Evolutionary conservation across 2,888 invertebrate species (phyloP).

Genomic region (Cepaea hortensis): DNA sequence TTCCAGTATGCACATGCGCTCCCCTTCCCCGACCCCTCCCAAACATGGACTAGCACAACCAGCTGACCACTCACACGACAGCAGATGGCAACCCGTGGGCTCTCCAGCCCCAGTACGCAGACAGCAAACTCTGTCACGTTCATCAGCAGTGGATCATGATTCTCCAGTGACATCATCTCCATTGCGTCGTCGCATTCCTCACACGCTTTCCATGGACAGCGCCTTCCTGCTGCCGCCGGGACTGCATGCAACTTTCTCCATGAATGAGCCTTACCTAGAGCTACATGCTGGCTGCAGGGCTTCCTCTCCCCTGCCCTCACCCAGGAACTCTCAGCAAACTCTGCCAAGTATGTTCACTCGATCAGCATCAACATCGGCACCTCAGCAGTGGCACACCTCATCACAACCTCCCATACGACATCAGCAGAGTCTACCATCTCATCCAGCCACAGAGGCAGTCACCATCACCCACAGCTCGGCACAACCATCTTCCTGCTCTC

Average conservation of each 20-base stretch:
- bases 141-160: slow-evolving; percentile 45
- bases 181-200: slow-evolving; percentile 43
- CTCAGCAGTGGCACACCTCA: not conserved
- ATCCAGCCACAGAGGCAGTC: not conserved
- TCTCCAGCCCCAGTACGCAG: slow-evolving; percentile 45
- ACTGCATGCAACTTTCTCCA: slow-evolving; percentile 22
- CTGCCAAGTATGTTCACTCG: slow-evolving; percentile 45
- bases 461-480: slow-evolving; percentile 10
- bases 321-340: slow-evolving; percentile 44
- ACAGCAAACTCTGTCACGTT: slow-evolving; percentile 42
- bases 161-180: slow-evolving; percentile 26
- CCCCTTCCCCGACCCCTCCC: slow-evolving; percentile 49
- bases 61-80: slow-evolving; percentile 30
- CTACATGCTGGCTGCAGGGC: slow-evolving; percentile 45
- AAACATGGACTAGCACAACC: slow-evolving; percentile 35
- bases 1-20: slow-evolving; percentile 39
- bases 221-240: slow-evolving; percentile 45
- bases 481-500: not conserved
- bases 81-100: slow-evolving; percentile 31
- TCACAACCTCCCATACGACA: slow-evolving; percentile 6
- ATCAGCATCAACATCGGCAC: slow-evolving; percentile 46
- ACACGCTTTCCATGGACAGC: slow-evolving; percentile 45
- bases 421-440: slow-evolving; percentile 16
- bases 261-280: slow-evolving; percentile 46
- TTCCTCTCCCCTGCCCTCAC: slow-evolving; percentile 38